Conservation (phyloP, 2,888 invertebrate genomes). For the Mythimna ferrago region DNA sequence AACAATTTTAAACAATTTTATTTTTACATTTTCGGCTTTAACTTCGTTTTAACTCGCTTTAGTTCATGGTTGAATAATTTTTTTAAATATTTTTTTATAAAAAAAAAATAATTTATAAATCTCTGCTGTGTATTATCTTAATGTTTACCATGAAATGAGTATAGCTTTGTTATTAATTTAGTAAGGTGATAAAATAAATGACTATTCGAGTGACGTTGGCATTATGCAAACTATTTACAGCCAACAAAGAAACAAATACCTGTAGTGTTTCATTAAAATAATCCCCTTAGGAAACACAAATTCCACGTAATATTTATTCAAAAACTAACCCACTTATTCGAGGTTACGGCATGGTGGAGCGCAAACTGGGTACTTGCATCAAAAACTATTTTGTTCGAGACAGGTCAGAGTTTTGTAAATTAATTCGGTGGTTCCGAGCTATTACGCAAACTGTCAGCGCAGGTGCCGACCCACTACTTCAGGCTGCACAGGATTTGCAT, state of each 20-base stretch:
- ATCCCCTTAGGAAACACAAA: slow-evolving; percentile 65
- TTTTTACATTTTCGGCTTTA: slow-evolving; percentile 46
- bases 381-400: slow-evolving; percentile 84
- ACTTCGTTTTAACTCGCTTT: slow-evolving; percentile 38
- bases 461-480: slow-evolving; percentile 83
- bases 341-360: slow-evolving; percentile 65
- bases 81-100: not conserved
- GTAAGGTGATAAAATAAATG: slow-evolving; percentile 45
- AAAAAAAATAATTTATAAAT: not conserved
- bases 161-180: slow-evolving; percentile 17
- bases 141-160: not conserved
- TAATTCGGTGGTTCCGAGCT: slow-evolving; percentile 88
- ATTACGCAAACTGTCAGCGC: slow-evolving; percentile 89
- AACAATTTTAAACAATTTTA: slow-evolving; percentile 40
- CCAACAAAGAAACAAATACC: slow-evolving; percentile 66
- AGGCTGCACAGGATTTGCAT: slow-evolving; percentile 83
- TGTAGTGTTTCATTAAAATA: slow-evolving; percentile 66
- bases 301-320: slow-evolving; percentile 69
- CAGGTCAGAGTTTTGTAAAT: slow-evolving; percentile 88
- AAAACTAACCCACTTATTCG: slow-evolving; percentile 67
- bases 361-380: slow-evolving; percentile 75
- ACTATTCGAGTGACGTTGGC: slow-evolving; percentile 52
- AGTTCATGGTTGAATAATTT: slow-evolving; percentile 20
- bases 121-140: not conserved
- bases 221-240: slow-evolving; percentile 61